Evolutionary conservation across 2,888 invertebrate genomes (phyloP), one percentile per base, ranked within the genome.

Genomic region (Drosophila niveifrons): DNA sequence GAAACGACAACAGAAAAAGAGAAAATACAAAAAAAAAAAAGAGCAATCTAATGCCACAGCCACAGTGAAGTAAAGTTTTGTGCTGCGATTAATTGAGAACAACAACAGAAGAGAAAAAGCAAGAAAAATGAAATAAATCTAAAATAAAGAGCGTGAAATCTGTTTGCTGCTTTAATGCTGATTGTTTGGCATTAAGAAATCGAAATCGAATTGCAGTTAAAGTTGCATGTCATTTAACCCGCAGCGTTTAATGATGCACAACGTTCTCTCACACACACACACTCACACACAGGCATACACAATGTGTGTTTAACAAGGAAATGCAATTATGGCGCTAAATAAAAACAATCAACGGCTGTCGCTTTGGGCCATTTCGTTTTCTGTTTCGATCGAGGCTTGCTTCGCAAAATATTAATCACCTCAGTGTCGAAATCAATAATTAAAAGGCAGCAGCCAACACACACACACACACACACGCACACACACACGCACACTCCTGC

Each of bases 321-420:
- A 90, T 82, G 81, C 90, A 90, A 90, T 90, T 90, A 90, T 78
- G 59, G 56, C 52, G 72, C 66, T 66, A 68, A 69, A 75, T 70
- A 74, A 72, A 74, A 83, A 74, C 79, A 83, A 82, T 87, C 70
- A 72, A 72, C 64, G 62, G 56, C 64, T 68, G 61, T 59, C 66
- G 71, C 72, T 73, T 66, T 59, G 43, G 73, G 76, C 56, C 18
- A 61, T 48, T 64, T 66, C 41, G 47, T 10, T 53, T 50, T 43
- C 53, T 18, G 15, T 41, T 41, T 43, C 13, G 41, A 3, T 15
- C 13, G 13, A 4, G 6, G 39, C 48, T 55, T 52, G 66, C 50
- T 55, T 57, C 59, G 48, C 23, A 67, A 83, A 89, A 80, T 86
- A 82, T 87, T 90, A 90, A 90, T 87, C 90, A 80, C 73, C 83